These are phyloP conservation scores for Diplogasteroides magnus DNA, from an alignment of 1,140 invertebrate genomes.

Conservation along the genomic window DNA sequence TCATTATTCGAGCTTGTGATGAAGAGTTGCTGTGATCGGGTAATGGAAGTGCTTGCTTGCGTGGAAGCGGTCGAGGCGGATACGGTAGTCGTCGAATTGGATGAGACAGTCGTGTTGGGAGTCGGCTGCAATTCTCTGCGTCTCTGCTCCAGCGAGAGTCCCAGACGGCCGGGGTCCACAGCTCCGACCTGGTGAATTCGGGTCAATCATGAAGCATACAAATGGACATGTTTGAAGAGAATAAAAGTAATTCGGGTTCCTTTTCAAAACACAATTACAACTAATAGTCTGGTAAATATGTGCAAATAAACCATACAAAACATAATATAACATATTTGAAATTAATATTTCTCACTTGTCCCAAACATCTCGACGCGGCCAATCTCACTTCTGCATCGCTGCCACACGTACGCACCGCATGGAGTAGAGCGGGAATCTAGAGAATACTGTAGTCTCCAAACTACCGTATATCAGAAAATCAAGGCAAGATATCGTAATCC, in stretches of 20 bases:
- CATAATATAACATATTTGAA: neutral
- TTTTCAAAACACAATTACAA: neutral
- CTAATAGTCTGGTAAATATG: neutral
- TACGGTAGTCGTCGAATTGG: too few species aligned
- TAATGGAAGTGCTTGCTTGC: too few species aligned
- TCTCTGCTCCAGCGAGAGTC: neutral
- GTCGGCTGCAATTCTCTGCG: neutral
- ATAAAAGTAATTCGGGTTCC: neutral
- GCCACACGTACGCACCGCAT: slow-evolving; percentile 8
- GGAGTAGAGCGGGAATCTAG: slow-evolving; percentile 9
- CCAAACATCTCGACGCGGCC: slow-evolving; percentile 2
- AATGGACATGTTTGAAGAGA: too few species aligned
- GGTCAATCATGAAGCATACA: too few species aligned
- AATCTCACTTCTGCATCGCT: neutral
- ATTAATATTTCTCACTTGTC: neutral
- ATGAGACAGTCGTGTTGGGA: too few species aligned
- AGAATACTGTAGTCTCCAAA: too few species aligned
- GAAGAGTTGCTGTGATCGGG: too few species aligned
- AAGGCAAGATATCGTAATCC: neutral
- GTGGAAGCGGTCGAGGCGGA: too few species aligned
- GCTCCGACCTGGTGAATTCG: slow-evolving; percentile 5
- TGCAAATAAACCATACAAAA: neutral
- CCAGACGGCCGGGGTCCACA: slow-evolving; percentile 12
- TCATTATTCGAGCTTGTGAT: neutral
- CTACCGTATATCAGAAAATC: neutral